These are phyloP conservation scores for Salarias fasciatus DNA, from an alignment of 2,797 vertebrate species.

Conservation along the genomic window DNA sequence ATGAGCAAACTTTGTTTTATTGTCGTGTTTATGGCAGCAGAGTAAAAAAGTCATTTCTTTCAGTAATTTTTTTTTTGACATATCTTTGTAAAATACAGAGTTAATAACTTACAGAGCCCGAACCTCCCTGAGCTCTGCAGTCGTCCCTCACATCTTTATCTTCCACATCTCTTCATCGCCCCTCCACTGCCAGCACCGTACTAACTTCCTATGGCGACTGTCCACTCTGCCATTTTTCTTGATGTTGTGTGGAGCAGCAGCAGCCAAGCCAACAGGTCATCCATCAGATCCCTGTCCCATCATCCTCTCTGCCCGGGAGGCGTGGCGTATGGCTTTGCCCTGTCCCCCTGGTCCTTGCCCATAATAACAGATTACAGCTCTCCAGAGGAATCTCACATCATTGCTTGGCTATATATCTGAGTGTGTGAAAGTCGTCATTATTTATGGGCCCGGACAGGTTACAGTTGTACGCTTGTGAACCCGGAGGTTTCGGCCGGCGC, in stretches of 20 bases:
- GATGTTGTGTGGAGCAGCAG: slow-evolving; percentile 56
- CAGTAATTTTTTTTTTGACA: background rate
- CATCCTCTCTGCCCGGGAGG: slow-evolving; percentile 69
- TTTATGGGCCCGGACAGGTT: slow-evolving; percentile 66
- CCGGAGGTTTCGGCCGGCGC: slow-evolving; percentile 45
- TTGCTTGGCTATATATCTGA: slow-evolving; percentile 72
- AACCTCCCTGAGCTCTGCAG: slow-evolving; percentile 5
- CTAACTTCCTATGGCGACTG: slow-evolving; percentile 49
- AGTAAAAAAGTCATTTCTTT: background rate
- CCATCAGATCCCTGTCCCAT: slow-evolving; percentile 70
- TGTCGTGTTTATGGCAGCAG: background rate
- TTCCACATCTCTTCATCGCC: slow-evolving; percentile 40
- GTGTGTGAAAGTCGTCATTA: slow-evolving; percentile 68
- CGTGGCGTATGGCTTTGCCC: slow-evolving; percentile 62
- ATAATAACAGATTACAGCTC: slow-evolving; percentile 77
- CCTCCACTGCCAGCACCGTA: slow-evolving; percentile 35
- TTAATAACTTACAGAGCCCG: background rate
- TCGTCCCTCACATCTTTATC: slow-evolving; percentile 27
- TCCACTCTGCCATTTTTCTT: slow-evolving; percentile 64
- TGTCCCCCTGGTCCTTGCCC: slow-evolving; percentile 64
- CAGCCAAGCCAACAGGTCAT: slow-evolving; percentile 70
- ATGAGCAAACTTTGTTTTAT: too few relatives aligned
- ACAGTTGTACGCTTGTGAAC: slow-evolving; percentile 68
- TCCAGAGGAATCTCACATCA: slow-evolving; percentile 74
- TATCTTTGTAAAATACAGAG: background rate